Base-by-base conservation (phyloP, 2,888 invertebrate genomes). In the Horisme vitalbata region DNA sequence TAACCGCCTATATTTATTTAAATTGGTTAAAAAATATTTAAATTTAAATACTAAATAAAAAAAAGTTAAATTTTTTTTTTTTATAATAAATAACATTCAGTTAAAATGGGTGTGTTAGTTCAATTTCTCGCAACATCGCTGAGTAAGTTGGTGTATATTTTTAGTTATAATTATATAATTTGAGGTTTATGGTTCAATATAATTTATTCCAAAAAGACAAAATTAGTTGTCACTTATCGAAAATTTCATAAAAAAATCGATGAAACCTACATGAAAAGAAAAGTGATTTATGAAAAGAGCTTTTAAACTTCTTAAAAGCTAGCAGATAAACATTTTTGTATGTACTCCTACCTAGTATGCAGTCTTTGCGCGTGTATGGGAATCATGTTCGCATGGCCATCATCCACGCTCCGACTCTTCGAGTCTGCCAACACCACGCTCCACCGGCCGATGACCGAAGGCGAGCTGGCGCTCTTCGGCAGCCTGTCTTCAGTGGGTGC, bases 341-440 rank as follows among this genome's bases (percentile, higher is more conserved):
- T 9, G 1, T 11, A 24, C 15, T 21, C 2, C 10, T 21, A 5
- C 65, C n/a, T n/a, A 84, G 84, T 78, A 11, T 70, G 77, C 55
- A 75, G 69, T 57, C 61, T 75, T 11, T 75, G 75, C 45, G 39
- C 70, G 24, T 73, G 66, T 4, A 63, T 80, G 61, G 83, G 83
- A 0, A 35, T 84, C 1, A 67, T 78, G 51, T 75, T 67, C 45
- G 66, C 79, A 0, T 84, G 83, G 82, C 84, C 84, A 0, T 82
- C 83, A 0, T 76, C 77, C 0, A 80, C 77, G 0, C 52, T 80
- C 1, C 57, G 58, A 0, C 71, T 82, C 13, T 85, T 84, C 63
- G 65, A 62, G 7, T 79, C 81, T 0, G 47, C 54, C 0, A 77
- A 75, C 55, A 83, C 83, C 1, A 75, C 81, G 0, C 63, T 85